Base-by-base conservation (phyloP, 2,113 vertebrate species). In the Halichoerus grypus region DNA sequence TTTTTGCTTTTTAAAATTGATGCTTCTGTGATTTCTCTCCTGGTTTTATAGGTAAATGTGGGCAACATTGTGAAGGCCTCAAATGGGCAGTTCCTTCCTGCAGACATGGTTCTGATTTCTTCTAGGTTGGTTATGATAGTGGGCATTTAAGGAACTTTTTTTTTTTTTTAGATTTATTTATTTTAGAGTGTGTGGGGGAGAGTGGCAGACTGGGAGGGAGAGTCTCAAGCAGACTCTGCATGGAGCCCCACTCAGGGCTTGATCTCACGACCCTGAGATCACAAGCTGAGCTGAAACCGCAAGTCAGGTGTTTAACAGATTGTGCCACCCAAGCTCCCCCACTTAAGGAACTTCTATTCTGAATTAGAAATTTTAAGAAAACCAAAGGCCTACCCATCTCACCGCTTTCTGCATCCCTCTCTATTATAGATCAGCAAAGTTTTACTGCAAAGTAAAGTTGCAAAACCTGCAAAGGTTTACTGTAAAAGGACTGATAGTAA, bases 21-120 rank as follows among this genome's bases (percentile, higher is more conserved):
- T 97, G 96, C 97, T 99, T 97, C 98, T 98, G 96, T 98, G 98
- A 98, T 98, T 98, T 98, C 99, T 97, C 91, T 67, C 98, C 96
- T 98, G 98, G 96, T 92, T 98, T 99, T 98, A 98, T 98, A 99
- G 99, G 99, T 99, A 99, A 99, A 99, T 97, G 99, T 99, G 98
- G 99, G 99, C 80, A 99, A 99, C 98, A 99, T 99, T 99, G 99
- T 99, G 99, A 99, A 99, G 99, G 99, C 99, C 98, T 99, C 99
- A 98, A 99, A 99, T 99, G 99, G 99, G 97, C 99, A 99, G 95
- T 99, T 99, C 98, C 99, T 99, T 97, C 99, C 99, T 97, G 99
- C 99, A 99, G 99, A 99, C 98, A 99, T 99, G 99, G 99, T 99
- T 98, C 99, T 99, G 98, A 91, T 99, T 98, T 99, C 99, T 97